phyloP scores from a whole-genome alignment of 2,113 vertebrate species.

The Gallinago paraguaiae region DNA sequence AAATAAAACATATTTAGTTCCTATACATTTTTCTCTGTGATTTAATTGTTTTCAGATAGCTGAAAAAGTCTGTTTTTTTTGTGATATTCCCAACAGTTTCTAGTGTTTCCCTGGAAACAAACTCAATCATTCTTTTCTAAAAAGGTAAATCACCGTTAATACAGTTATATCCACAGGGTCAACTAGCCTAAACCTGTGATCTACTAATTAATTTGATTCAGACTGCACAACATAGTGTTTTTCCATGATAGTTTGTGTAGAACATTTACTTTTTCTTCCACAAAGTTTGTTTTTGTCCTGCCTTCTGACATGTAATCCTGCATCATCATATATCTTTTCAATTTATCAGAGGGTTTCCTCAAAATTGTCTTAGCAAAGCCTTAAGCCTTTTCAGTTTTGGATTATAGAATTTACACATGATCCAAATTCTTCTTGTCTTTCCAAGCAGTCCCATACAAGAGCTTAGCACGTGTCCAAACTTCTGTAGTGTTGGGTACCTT shows the following conservation, averaged over 20 bases:
- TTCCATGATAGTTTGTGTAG: background rate
- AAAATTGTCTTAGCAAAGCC: background rate
- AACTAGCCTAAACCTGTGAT: background rate
- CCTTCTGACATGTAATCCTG: background rate
- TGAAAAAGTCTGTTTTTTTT: background rate
- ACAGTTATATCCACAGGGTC: background rate
- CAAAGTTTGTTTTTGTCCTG: background rate
- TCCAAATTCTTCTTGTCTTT: background rate
- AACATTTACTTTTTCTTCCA: background rate
- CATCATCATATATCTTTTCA: background rate
- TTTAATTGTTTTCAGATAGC: background rate
- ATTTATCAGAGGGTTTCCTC: background rate
- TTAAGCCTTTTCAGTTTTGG: background rate
- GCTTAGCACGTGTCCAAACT: background rate
- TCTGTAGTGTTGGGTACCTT: background rate
- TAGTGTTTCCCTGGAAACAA: background rate
- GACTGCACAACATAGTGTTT: background rate
- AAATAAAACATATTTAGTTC: background rate
- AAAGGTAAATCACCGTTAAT: background rate
- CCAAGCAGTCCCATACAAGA: background rate
- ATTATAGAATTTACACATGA: background rate
- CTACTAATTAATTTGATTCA: background rate
- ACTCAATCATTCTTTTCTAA: background rate
- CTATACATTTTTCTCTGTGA: background rate
- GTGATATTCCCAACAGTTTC: background rate